Conservation (phyloP, 2,888 invertebrate species). For the Thecocarcelia acutangulata region DNA sequence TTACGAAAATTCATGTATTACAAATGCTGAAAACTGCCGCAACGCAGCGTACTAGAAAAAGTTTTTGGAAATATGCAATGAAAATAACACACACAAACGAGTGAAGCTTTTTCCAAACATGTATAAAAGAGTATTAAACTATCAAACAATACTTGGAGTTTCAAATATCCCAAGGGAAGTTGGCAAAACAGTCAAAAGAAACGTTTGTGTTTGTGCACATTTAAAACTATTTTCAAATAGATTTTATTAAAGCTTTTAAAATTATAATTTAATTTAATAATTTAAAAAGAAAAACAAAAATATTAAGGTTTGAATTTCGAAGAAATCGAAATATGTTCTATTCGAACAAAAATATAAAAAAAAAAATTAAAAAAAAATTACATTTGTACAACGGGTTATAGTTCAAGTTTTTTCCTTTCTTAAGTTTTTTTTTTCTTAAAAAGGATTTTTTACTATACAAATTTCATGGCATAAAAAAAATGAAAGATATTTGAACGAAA, state of each 20-base stretch:
- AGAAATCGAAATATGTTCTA: no score
- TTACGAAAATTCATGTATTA: background rate
- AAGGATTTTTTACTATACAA: no score
- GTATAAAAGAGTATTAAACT: slow-evolving; percentile 64
- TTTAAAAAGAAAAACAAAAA: background rate
- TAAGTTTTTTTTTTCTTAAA: no score
- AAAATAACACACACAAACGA: slow-evolving; percentile 44
- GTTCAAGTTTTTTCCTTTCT: no score
- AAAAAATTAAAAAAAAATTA: no score
- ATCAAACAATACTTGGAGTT: slow-evolving; percentile 59
- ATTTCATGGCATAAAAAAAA: no score
- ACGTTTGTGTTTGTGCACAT: background rate
- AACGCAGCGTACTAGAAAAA: slow-evolving; percentile 49
- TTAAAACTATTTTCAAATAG: background rate
- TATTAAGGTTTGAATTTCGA: background rate
- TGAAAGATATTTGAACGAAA: no score
- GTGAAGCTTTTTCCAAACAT: slow-evolving; percentile 58
- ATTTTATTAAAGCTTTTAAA: background rate
- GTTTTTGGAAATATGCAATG: slow-evolving; percentile 64
- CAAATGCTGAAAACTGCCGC: slow-evolving; percentile 23
- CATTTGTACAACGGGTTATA: no score
- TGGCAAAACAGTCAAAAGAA: background rate
- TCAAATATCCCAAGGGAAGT: slow-evolving; percentile 57
- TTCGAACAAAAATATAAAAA: no score
- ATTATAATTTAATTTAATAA: slow-evolving; percentile 2